Base-by-base conservation (phyloP, 2,888 invertebrate genomes). In the Campoletis raptor region DNA sequence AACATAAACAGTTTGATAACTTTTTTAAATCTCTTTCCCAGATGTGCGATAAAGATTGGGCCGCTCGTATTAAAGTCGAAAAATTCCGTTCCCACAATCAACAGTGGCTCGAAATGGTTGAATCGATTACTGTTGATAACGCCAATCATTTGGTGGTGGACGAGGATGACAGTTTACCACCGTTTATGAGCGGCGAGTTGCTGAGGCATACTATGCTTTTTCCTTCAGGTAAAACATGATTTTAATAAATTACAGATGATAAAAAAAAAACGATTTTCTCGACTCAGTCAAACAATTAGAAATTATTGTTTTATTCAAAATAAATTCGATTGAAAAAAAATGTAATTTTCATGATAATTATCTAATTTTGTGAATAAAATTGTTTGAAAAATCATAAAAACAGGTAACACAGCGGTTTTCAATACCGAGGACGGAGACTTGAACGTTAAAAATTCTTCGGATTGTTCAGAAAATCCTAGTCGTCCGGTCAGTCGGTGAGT, bases 21-120 rank as follows among this genome's bases (percentile, higher is more conserved):
- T 30, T 36, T 64, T 0, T 18, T 52, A 52, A 15, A 52, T 18
- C 10, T 10, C 36, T 66, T 67, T 12, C 6, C 78, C 83, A 96
- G 96, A 96, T 96, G 92, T 97, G 97, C 94, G 97, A 98, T 94
- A 96, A 96, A 88, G 97, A 98, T 83, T 99, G 99, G 99, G 97
- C 98, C n/a, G 97, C 96, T 81, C 96, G 98, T 91, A 98, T 99
- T 86, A 98, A 98, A 95, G 96, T 96, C 78, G 99, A 99, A 95
- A 97, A 99, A 90, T 99, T 99, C 95, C 96, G 98, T n/a, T 98
- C 98, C 95, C 99, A 99, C 95, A 99, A 99, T 94, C 98, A 98
- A 0, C 99, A 99, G 94, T 99, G 99, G 99, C 95, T 99, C 89
- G 98, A 98, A 92, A 99, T 99, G 97, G 98, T 99, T 57, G 98